Conservation (phyloP, 2,113 vertebrate genomes). For the Antigone vipio region DNA sequence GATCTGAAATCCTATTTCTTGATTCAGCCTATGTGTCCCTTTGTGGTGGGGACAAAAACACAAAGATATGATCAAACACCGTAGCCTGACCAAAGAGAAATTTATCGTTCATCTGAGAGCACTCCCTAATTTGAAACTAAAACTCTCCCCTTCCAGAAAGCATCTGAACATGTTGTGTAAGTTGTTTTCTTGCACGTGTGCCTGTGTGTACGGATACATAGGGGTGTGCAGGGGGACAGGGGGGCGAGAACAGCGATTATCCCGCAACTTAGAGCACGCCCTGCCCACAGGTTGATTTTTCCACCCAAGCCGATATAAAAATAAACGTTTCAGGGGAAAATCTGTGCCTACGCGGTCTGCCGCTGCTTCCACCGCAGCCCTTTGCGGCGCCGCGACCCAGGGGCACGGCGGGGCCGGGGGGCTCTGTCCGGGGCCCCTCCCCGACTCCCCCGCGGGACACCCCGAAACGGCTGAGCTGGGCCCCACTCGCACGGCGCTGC, state of each 20-base stretch:
- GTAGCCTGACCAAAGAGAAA: slow-evolving; percentile 9
- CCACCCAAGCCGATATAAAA: background rate
- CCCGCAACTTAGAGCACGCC: background rate
- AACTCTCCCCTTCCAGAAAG: background rate
- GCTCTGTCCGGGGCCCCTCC: background rate
- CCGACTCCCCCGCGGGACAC: too few species aligned
- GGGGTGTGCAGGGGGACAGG: background rate
- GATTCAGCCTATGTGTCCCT: background rate
- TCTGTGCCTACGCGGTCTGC: background rate
- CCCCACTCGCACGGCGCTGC: background rate
- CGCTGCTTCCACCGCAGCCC: background rate
- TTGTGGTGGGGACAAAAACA: slow-evolving; percentile 2
- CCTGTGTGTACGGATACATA: background rate
- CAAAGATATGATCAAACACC: background rate
- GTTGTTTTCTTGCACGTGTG: background rate
- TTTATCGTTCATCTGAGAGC: slow-evolving; percentile 1
- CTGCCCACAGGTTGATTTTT: background rate
- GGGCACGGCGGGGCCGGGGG: too few species aligned
- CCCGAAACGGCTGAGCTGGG: background rate
- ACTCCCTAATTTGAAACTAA: background rate
- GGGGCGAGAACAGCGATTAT: background rate
- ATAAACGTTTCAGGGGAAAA: background rate
- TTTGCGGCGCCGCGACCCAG: background rate
- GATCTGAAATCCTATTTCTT: slow-evolving; percentile 14
- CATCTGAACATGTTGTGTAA: background rate